Conservation (phyloP, 1,140 invertebrate species). For the Metopolophium dirhodum region DNA sequence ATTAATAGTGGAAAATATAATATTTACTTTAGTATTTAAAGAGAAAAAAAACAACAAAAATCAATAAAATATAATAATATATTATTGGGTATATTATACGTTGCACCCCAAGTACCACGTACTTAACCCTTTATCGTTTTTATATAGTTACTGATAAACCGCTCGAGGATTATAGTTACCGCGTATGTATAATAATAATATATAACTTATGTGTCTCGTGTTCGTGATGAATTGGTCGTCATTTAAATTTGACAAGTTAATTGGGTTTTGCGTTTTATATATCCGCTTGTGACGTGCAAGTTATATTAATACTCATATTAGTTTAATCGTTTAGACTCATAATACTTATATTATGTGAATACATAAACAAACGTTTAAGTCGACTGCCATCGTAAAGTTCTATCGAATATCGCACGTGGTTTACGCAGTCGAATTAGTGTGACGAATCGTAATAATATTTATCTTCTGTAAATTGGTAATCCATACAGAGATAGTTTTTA, state of each 20-base stretch:
- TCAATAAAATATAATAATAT: neutral
- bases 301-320: neutral
- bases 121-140: neutral
- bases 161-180: neutral
- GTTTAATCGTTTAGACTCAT: neutral
- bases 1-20: no score
- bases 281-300: neutral
- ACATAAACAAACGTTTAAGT: neutral
- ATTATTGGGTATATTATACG: neutral
- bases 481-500: no score
- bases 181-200: neutral
- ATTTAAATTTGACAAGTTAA: conserved; percentile 42
- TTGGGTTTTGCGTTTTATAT: neutral
- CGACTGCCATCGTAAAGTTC: neutral
- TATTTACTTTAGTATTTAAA: no score
- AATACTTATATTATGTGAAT: neutral
- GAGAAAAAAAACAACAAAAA: no score
- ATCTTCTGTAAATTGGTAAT: neutral
- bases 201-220: neutral
- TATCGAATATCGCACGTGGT: neutral
- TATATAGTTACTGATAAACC: neutral
- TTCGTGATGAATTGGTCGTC: conserved; percentile 4
- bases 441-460: neutral
- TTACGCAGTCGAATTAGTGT: neutral
- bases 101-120: neutral